Evolutionary conservation across 2,797 vertebrate genomes (phyloP), one percentile per base, ranked within the genome.

Genomic region (Enteromius paludinosus): DNA sequence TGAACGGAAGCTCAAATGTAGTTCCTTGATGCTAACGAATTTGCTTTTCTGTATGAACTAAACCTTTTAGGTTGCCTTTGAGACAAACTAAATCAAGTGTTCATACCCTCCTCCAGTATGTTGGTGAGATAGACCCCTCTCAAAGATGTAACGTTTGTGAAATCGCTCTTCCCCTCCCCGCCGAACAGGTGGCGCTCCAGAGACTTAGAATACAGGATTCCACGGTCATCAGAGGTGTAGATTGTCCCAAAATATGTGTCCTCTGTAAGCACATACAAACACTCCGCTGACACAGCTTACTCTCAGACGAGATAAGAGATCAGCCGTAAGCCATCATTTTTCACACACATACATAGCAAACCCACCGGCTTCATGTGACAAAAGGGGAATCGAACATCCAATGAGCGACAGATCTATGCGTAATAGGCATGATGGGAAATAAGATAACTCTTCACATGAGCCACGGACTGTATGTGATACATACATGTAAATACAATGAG

Each of bases 121-220:
- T 95, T 96, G 0, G 95, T 96, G 66, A 96, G 93, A 88, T 96
- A 96, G 30, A 94, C 95, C 69, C 95, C 95, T 84, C 94, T 90
- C 74, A 96, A 84, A 0, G 95, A 96, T 0, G 95, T 96, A 23
- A 96, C 90, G 84, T 96, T 96, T 65, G 93, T 94, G 83, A 96
- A 96, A 52, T 96, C 95, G 18, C 94, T 96, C 87, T 94, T 95
- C 79, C 94, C 90, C 41, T 94, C 92, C 1, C 91, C 92, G 0
- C 94, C 94, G 79, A 96, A 96, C 83, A 96, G 89, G 87, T 96
- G 95, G 69, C 92, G 93, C 88, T 95, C 95, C 8, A 96, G 89
- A 0, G 95, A 96, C 86, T 94, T 95, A 56, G 94, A 93, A 84
- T 94, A 96, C 74, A 96, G 83, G 86, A 95, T 93, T 1, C 95